These are phyloP conservation scores for Drosophila birchii DNA, from an alignment of 2,888 invertebrate species.

Conservation along the genomic window DNA sequence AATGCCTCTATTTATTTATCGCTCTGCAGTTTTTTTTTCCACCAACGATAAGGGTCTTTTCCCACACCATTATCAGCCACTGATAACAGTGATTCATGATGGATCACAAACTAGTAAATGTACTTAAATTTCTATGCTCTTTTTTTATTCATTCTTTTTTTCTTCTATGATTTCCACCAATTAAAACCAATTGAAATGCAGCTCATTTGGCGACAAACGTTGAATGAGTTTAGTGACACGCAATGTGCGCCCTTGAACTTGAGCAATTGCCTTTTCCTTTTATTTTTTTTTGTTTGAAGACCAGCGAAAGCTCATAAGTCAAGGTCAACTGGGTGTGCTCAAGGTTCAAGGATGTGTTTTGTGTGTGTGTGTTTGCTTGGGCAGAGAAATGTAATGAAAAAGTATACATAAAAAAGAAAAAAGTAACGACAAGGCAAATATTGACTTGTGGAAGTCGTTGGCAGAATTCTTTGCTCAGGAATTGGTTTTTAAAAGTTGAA, in stretches of 20 bases:
- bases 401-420: not conserved
- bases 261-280: slow-evolving; percentile 31
- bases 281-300: slow-evolving; percentile 10
- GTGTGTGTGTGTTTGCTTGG: slow-evolving; percentile 13
- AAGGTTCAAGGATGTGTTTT: slow-evolving; percentile 32
- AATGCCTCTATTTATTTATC: slow-evolving; percentile 42
- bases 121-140: not conserved
- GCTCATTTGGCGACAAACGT: slow-evolving; percentile 29
- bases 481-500: slow-evolving; percentile 5
- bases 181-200: slow-evolving; percentile 35
- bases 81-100: slow-evolving; percentile 21
- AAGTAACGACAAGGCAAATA: not conserved
- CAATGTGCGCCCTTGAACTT: slow-evolving; percentile 44
- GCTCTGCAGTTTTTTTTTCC: not conserved
- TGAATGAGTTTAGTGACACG: slow-evolving; percentile 26
- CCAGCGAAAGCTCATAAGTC: slow-evolving; percentile 31
- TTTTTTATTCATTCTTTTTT: not conserved
- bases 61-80: slow-evolving; percentile 18
- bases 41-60: slow-evolving; percentile 10
- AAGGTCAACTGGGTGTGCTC: slow-evolving; percentile 29
- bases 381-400: not conserved
- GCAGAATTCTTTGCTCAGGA: slow-evolving; percentile 2
- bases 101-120: slow-evolving; percentile 1
- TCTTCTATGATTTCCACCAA: slow-evolving; percentile 15
- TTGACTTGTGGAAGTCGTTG: slow-evolving; percentile 3